Conservation (phyloP, 1,140 invertebrate species). For the Camponotus vicinus region DNA sequence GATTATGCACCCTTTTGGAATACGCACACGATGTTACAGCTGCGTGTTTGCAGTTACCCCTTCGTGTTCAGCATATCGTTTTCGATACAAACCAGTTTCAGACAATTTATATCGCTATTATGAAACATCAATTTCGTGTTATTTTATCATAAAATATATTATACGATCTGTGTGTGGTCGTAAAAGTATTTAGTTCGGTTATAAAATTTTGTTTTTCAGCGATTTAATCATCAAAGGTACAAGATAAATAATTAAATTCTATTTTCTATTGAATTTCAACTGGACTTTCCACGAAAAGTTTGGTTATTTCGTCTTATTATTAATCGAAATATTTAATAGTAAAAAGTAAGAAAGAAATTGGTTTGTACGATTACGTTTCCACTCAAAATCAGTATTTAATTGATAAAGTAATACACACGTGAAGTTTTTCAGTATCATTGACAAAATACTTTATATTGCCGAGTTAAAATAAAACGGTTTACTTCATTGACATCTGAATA, state of each 20-base stretch:
- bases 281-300: not conserved
- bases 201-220: not conserved
- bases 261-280: not conserved
- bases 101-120: conserved; percentile 16
- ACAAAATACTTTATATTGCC: not conserved
- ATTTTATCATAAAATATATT: conserved; percentile 13
- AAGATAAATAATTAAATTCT: not conserved
- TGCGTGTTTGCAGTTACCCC: not conserved
- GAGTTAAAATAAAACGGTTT: too few species aligned
- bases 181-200: not conserved
- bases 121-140: not conserved
- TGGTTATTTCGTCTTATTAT: not conserved
- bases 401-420: not conserved
- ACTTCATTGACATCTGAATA: too few species aligned
- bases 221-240: not conserved
- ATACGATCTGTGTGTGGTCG: not conserved
- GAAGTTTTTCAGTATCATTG: not conserved
- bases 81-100: conserved; percentile 7
- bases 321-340: not conserved
- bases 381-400: not conserved
- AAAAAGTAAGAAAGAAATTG: not conserved
- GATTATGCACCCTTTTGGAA: conserved; percentile 53
- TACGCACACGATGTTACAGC: conserved; percentile 8
- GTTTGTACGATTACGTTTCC: not conserved
- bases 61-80: conserved; percentile 41